A percentile compares a stretch with the other conserved stretches of the same genome.
phyloP scores from a whole-genome alignment of 2,888 invertebrate genomes.

The Drosophila cognata region DNA sequence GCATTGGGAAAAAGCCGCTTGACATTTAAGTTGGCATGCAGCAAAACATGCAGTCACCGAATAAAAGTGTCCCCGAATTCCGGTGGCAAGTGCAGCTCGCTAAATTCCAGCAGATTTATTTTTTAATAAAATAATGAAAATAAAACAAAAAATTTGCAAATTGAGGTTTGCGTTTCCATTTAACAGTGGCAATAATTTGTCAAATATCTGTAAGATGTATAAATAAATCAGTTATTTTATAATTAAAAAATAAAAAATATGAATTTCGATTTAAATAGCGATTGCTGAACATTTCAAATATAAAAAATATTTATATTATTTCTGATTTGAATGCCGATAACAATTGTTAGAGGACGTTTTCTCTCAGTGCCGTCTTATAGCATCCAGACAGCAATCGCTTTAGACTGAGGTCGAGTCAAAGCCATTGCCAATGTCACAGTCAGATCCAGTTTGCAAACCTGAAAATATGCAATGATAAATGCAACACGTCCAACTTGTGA shows the following conservation, averaged over 20 bases:
- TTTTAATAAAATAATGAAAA: too few species aligned
- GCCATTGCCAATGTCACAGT: slow-evolving; percentile 1
- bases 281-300: not conserved
- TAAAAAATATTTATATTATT: not conserved
- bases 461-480: slow-evolving; percentile 29
- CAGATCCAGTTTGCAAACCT: slow-evolving; percentile 2
- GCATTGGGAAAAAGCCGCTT: too few species aligned
- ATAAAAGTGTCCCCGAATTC: too few species aligned
- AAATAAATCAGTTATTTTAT: not conserved
- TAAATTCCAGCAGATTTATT: too few species aligned
- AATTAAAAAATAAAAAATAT: not conserved
- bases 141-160: too few species aligned
- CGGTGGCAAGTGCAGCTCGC: too few species aligned
- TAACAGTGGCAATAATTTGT: too few species aligned
- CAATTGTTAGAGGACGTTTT: not conserved
- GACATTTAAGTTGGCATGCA: not conserved
- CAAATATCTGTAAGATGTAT: not conserved
- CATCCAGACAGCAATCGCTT: slow-evolving; percentile 14
- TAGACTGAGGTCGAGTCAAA: slow-evolving; percentile 10
- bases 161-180: too few species aligned
- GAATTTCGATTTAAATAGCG: not conserved
- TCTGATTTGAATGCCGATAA: not conserved
- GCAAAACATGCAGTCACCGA: too few species aligned
- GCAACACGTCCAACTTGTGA: not conserved
- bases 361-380: slow-evolving; percentile 1